Evolutionary conservation across 2,888 invertebrate genomes (phyloP), one percentile per base, ranked within the genome.

Genomic region (Temnothorax ravouxi): DNA sequence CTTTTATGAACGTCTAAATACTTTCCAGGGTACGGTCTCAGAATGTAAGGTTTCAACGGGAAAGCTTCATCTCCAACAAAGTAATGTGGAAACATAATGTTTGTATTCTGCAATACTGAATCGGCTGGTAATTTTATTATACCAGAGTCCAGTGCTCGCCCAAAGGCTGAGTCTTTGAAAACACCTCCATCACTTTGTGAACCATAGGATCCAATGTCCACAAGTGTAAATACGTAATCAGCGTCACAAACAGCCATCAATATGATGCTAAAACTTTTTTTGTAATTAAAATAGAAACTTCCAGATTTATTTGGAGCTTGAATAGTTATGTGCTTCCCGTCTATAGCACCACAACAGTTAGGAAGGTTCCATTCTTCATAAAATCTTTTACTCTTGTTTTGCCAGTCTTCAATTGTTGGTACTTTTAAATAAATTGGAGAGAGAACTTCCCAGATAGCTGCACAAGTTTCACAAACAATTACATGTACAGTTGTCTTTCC

Each of bases 141-240:
- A 62, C 62, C 62, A 62, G 62, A 62, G 5, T 62, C 38, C 62
- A 62, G n/a, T 38, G 62, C 62, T 62, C n/a, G 18, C 41, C 38
- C 62, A 38, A 62, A 62, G 11, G 62, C 13, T n/a, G 62, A 62
- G 1, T 62, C 38, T 62, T 62, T 62, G n/a, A 62, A 62, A 4
- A 47, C 44, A 25, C 18, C 21, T 41, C 38, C 38, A 44, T 66
- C 66, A 44, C 21, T 66, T 44, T 66, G 66, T 66, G 44, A 66
- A 25, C 44, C 66, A 66, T 15, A 66, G 4, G 66, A 25, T 64
- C 44, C 66, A 66, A 66, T 66, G 0, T 66, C 44, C 29, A 66
- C 66, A 66, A 66, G 25, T 66, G 21, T 66, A 66, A 44, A 66
- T 66, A 44, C 25, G 4, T 64, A 64, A 62, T 62, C 34, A 34